Evolutionary conservation across 2,888 invertebrate species (phyloP), one percentile per base, ranked within the genome.

Genomic region (Diaprepes abbreviatus): DNA sequence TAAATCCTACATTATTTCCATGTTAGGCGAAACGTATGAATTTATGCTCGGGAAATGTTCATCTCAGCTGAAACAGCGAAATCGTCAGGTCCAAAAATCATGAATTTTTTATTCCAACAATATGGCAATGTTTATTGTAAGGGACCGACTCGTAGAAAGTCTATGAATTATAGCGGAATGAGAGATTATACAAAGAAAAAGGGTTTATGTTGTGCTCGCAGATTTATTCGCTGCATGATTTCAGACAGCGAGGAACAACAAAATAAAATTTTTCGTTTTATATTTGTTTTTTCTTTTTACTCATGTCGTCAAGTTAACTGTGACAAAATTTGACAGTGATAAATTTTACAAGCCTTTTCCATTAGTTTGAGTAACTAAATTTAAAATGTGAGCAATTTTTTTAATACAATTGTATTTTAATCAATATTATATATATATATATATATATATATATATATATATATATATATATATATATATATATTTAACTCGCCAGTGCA

Each of bases 21-120:
- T 59, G 59, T 40, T 59, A 59, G 59, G 31, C 43, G 38, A 43
- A 59, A 43, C 59, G 38, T 59, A 59, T 59, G 59, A 59, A 59
- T 59, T 38, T 45, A 59, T 43, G 24, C 43, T 43, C 28, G 59
- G 43, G 7, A 59, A 59, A 59, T 59, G 59, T 43, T 59, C 59
- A 59, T 40, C 43, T 59, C 43, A 45, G 43, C 59, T 59, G 59
- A 59, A 59, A 45, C 59, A 59, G 59, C 59, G 33, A 59, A 59
- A 59, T 59, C 59, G 59, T 59, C 59, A 59, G 59, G 59, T 59
- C 59, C 59, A 17, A 43, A 59, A 59, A 59, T 59, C 28, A 59
- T 59, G 59, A 59, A 59, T 59, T 59, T 59, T 59, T 59, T 59
- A 59, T 59, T 28, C 59, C 12, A 59, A 59, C 59, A 59, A 59